These are phyloP conservation scores for Entomobrya proxima DNA, from an alignment of 2,888 invertebrate species.

Conservation along the genomic window DNA sequence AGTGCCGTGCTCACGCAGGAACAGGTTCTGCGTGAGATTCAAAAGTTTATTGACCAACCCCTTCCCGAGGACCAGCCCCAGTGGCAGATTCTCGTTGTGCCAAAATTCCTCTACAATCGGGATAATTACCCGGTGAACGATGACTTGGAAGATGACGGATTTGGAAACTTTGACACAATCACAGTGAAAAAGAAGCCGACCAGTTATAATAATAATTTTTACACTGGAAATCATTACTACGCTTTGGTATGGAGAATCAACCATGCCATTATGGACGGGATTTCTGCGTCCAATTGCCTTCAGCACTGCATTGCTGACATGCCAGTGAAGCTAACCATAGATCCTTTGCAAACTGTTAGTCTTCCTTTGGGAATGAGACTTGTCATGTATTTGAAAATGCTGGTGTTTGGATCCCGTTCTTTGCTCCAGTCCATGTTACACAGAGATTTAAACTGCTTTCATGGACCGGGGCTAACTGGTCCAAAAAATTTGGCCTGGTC, in stretches of 20 bases:
- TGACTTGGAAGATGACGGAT: constrained; percentile 57
- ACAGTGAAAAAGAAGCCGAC: constrained; percentile 54
- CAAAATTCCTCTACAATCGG: constrained; percentile 63
- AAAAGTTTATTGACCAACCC: constrained; percentile 66
- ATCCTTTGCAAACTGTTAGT: constrained; percentile 49
- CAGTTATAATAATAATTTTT: constrained; percentile 24
- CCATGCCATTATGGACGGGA: constrained; percentile 70
- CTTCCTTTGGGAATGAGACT: constrained; percentile 21
- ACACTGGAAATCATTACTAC: constrained; percentile 61
- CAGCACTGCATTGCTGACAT: constrained; percentile 64
- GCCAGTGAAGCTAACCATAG: constrained; percentile 55
- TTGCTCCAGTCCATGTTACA: constrained; percentile 63
- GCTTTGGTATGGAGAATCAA: constrained; percentile 59
- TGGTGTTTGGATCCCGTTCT: constrained; percentile 59
- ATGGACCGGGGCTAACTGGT: constrained; percentile 65
- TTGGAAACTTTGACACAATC: constrained; percentile 62
- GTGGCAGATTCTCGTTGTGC: constrained; percentile 70
- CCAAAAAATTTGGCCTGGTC: constrained; percentile 68
- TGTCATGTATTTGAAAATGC: constrained; percentile 50
- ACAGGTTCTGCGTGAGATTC: constrained; percentile 64
- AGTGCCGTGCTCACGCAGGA: constrained; percentile 60
- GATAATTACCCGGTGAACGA: constrained; percentile 19
- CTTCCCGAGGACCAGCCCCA: constrained; percentile 64
- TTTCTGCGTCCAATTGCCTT: constrained; percentile 64
- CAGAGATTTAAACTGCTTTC: constrained; percentile 69